Percentiles rank a stretch among this genome's conserved stretches.
Evolutionary conservation across 2,113 vertebrate genomes (phyloP).

Genomic region (Sakesphorus luctuosus): DNA sequence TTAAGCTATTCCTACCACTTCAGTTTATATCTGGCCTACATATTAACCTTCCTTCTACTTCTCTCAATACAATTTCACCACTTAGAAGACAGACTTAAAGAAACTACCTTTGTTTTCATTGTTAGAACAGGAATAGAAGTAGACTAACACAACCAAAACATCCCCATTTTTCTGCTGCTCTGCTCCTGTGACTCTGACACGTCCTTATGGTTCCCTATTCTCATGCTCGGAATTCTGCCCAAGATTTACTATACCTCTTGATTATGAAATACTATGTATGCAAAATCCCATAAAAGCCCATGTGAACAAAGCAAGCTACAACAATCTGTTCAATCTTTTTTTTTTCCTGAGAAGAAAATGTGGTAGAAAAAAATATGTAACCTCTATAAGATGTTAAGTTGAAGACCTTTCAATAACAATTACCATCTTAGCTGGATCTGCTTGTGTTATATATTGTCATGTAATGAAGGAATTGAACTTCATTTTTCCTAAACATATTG

Average conservation of each 20-base stretch:
- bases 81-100: not conserved
- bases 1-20: not conserved
- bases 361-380: not conserved
- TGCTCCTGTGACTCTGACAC: not conserved
- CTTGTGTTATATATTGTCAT: not conserved
- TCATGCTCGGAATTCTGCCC: not conserved
- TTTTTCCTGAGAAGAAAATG: not conserved
- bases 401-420: not conserved
- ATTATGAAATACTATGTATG: not conserved
- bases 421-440: not conserved
- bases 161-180: not conserved
- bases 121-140: not conserved
- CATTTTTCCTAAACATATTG: slow-evolving; percentile 5
- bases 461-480: slow-evolving; percentile 1
- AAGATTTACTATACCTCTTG: not conserved
- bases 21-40: not conserved
- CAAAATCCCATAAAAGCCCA: not conserved
- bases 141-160: not conserved
- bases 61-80: rapidly evolving
- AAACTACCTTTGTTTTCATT: not conserved
- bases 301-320: not conserved
- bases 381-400: not conserved
- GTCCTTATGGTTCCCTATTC: not conserved
- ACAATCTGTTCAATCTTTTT: not conserved
- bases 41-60: not conserved